Conservation (phyloP, 2,888 invertebrate genomes). For the Philhelius pedissequus region DNA sequence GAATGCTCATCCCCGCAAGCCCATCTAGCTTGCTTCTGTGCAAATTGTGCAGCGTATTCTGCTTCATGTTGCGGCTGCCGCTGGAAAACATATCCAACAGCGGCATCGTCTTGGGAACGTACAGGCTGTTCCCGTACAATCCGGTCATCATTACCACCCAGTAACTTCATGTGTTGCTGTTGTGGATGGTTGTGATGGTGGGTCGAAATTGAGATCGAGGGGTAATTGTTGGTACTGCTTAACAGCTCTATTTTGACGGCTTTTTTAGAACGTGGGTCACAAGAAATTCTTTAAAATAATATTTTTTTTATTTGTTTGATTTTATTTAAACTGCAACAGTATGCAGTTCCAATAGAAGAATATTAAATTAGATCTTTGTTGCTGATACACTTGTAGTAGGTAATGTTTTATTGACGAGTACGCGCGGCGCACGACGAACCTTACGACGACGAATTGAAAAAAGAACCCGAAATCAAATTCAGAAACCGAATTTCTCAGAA, state of each 20-base stretch:
- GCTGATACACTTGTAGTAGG: slow-evolving; percentile 26
- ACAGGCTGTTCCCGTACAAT: slow-evolving; percentile 78
- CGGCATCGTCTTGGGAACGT: slow-evolving; percentile 90
- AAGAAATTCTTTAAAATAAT: slow-evolving; percentile 30
- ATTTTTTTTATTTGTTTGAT: slow-evolving; percentile 16
- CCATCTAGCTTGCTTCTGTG: slow-evolving; percentile 89
- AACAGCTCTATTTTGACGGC: slow-evolving; percentile 79
- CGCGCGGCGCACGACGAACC: slow-evolving; percentile 30
- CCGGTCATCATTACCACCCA: slow-evolving; percentile 85
- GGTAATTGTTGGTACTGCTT: slow-evolving; percentile 74
- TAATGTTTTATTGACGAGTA: slow-evolving; percentile 11
- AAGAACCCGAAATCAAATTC: slow-evolving; percentile 21
- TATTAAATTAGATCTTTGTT: not conserved
- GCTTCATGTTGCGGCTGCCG: slow-evolving; percentile 87
- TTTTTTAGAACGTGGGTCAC: slow-evolving; percentile 60
- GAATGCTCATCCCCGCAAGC: slow-evolving; percentile 93
- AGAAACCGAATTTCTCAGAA: slow-evolving; percentile 26
- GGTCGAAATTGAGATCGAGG: slow-evolving; percentile 77
- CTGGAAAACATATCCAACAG: slow-evolving; percentile 95
- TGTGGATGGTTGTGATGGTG: slow-evolving; percentile 73
- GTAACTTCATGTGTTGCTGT: slow-evolving; percentile 86
- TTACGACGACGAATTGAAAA: slow-evolving; percentile 44
- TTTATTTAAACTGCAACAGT: not conserved
- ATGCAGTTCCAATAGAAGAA: not conserved
- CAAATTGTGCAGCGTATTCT: slow-evolving; percentile 86